Evolutionary conservation across 2,113 vertebrate species (phyloP).

Genomic region (Cynoglossus semilaevis): DNA sequence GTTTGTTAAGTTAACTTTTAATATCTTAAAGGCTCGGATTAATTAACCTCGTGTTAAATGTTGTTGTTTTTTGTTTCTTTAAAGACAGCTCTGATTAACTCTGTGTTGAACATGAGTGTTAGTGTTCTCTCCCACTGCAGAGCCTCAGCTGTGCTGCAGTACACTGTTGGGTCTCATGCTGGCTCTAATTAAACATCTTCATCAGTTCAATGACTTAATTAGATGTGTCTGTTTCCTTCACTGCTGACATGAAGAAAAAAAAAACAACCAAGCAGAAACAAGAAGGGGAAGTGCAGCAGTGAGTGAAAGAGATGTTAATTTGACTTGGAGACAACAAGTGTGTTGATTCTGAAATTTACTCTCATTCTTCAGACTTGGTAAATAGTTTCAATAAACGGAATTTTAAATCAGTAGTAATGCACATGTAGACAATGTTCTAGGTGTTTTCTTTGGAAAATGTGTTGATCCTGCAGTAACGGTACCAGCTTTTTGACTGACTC

Average conservation of each 20-base stretch:
- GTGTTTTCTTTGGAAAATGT: too few relatives aligned
- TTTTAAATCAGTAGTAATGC: background rate
- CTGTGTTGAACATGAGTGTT: background rate
- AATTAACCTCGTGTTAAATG: too few relatives aligned
- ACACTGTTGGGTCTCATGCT: conserved; percentile 34
- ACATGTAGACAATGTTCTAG: too few relatives aligned
- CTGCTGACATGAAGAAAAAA: conserved; percentile 20
- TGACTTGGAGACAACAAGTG: conserved; percentile 1
- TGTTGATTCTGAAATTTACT: background rate
- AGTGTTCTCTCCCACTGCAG: conserved; percentile 7
- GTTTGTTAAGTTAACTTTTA: too few relatives aligned
- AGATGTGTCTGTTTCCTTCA: conserved; percentile 49
- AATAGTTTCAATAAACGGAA: background rate
- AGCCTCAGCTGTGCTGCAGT: conserved; percentile 45
- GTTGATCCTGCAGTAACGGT: too few relatives aligned
- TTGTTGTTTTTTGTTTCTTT: too few relatives aligned
- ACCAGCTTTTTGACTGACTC: too few relatives aligned
- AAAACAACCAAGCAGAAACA: conserved; percentile 9
- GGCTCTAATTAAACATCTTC: conserved; percentile 60
- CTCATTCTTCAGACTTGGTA: background rate
- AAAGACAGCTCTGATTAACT: too few relatives aligned
- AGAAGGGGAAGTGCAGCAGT: background rate
- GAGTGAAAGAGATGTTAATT: conserved; percentile 4
- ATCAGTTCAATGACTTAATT: conserved; percentile 64
- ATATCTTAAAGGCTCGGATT: too few relatives aligned